Evolutionary conservation across 64 coral and sea anemone species (phyloP), one percentile per base, ranked within the genome.

Genomic region (Stichodactyla helianthus): DNA sequence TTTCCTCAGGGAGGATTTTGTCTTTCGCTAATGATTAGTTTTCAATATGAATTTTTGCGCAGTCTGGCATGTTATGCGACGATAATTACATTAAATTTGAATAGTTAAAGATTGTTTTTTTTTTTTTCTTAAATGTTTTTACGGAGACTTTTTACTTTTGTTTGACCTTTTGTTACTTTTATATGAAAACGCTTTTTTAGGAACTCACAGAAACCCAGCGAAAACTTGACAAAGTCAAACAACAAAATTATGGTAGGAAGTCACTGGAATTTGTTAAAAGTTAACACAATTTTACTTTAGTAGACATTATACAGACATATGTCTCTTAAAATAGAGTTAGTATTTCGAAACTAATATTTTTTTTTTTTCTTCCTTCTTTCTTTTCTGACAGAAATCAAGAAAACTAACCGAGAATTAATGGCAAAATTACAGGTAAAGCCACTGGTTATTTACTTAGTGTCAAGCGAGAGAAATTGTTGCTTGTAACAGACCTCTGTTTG

Each of bases 211-310:
- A 92, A 86, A 90, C 84, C 4, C 89, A 95, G 68, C 82, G 83
- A 64, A 35, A 27, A 60, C 81, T 95, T 68, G 90, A 95, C 60
- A 86, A 86, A 19, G 59, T 95, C 68, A 92, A 82, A 76, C 90
- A 82, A 82, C 86, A 92, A 86, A 95, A 88, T 82, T 95, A 86
- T 89, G 93, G 93, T 95, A 57, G 60, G 89, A 85, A 51, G 67
- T 70, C n/a, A n/a, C 28, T 14, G 61, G 15, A n/a, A 44, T 86
- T 31, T 16, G 1, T 60, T 17, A 60, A 60, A 14, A 60, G 22
- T 0, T 65, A 22, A n/a, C 35, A 44, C 4, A 44, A 1, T 44
- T 44, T 44, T 44, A 3, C 35, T 44, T 44, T 44, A 44, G 35
- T 44, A 44, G 35, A 44, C 35, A 44, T 44, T 44, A 44, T 44